A percentile compares a stretch with the other conserved stretches of the same genome.
Evolutionary conservation across 2,797 vertebrate species (phyloP).

Genomic region (Hydrocynus forskahlii): DNA sequence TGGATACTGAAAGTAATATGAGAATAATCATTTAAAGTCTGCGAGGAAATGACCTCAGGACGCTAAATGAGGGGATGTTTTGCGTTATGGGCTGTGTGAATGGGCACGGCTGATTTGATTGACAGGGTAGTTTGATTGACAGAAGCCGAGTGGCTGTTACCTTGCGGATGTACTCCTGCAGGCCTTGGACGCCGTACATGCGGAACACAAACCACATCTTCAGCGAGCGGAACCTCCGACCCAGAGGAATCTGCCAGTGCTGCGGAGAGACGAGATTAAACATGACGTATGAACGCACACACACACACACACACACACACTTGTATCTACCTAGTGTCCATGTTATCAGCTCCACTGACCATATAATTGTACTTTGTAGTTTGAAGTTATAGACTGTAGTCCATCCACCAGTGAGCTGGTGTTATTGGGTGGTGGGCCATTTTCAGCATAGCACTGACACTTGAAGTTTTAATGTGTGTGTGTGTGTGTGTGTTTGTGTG

Average conservation of each 20-base stretch:
- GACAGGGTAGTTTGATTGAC: conserved; percentile 51
- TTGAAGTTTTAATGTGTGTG: too few species aligned
- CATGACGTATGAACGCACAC: conserved; percentile 7
- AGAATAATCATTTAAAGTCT: neutral
- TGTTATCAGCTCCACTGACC: too few species aligned
- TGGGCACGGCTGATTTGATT: conserved; percentile 69
- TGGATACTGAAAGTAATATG: neutral
- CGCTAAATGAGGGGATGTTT: neutral
- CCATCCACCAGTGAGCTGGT: too few species aligned
- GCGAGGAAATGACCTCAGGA: neutral
- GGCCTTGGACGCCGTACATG: conserved; percentile 86
- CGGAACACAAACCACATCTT: conserved; percentile 98
- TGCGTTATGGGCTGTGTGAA: conserved; percentile 52
- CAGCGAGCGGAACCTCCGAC: conserved; percentile 92
- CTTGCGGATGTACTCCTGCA: conserved; percentile 94
- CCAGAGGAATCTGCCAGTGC: conserved; percentile 98
- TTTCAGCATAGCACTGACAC: too few species aligned
- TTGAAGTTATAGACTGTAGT: too few species aligned
- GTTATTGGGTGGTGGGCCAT: too few species aligned
- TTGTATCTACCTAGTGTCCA: neutral
- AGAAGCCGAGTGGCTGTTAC: conserved; percentile 69
- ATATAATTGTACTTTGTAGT: too few species aligned
- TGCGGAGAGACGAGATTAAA: conserved; percentile 61
- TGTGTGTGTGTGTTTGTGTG: too few species aligned
- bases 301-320: neutral